Conservation (phyloP, 2,888 invertebrate genomes). For the Callyntrura sp. region DNA sequence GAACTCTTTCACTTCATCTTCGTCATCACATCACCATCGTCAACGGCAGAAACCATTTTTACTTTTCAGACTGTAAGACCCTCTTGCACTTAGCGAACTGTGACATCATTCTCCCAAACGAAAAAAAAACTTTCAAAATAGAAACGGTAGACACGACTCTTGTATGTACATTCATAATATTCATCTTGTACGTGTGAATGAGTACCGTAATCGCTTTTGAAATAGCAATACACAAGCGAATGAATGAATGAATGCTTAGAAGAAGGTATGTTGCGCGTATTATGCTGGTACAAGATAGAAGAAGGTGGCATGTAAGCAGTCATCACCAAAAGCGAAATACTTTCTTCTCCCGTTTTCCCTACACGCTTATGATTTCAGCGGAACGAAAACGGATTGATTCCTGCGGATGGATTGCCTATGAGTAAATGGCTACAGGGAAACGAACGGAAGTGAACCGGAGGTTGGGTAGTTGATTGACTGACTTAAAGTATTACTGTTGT, state of each 20-base stretch:
- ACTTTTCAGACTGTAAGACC: conserved; percentile 22
- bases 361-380: background rate
- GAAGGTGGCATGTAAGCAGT: background rate
- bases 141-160: background rate
- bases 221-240: no score
- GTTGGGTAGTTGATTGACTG: conserved; percentile 72
- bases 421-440: conserved; percentile 41
- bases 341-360: background rate
- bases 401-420: conserved; percentile 42
- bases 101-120: no score
- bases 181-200: background rate
- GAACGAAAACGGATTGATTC: conserved; percentile 36
- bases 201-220: background rate
- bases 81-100: conserved; percentile 39
- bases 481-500: conserved; percentile 61
- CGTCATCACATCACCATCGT: conserved; percentile 58
- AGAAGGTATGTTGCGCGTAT: background rate
- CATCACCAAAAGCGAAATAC: background rate
- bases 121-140: no score
- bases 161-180: background rate
- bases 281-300: no score
- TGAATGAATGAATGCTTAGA: no score
- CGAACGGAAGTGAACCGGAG: conserved; percentile 60
- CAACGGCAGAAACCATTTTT: no score
- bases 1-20: conserved; percentile 66